A percentile compares a stretch with the other conserved stretches of the same genome.
Evolutionary conservation across 2,888 invertebrate genomes (phyloP).

Genomic region (Calameuta idolon): DNA sequence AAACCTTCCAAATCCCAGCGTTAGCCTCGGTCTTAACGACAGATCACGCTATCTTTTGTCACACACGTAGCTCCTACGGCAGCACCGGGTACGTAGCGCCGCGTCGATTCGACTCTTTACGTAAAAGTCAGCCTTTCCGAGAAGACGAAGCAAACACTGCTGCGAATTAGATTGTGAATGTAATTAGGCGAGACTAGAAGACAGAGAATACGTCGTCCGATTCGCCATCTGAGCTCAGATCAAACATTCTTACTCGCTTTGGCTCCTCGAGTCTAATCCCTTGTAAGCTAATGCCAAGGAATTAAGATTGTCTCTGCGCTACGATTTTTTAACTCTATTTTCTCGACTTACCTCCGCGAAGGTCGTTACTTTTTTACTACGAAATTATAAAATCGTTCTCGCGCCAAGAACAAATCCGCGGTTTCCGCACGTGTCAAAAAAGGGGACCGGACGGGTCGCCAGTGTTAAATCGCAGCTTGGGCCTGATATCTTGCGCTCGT

Average conservation of each 20-base stretch:
- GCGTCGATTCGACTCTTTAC: neutral
- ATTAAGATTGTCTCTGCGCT: neutral
- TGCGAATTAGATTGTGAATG: neutral
- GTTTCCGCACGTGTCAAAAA: neutral
- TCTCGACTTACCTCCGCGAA: neutral
- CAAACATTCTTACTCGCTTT: neutral
- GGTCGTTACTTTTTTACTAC: neutral
- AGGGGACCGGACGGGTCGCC: conserved; percentile 3
- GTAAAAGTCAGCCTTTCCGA: neutral
- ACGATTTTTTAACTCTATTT: neutral
- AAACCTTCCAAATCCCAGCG: conserved; percentile 65
- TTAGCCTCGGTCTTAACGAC: conserved; percentile 30
- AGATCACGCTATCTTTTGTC: conserved; percentile 10
- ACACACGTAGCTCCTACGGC: neutral
- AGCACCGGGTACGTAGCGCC: neutral
- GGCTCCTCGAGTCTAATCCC: neutral
- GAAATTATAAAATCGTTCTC: neutral
- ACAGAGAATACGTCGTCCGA: neutral
- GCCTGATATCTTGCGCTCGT: conserved; percentile 34
- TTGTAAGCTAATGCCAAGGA: neutral
- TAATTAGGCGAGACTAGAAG: neutral
- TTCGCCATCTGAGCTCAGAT: neutral
- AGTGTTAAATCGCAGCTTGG: conserved; percentile 23
- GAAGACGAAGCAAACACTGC: neutral
- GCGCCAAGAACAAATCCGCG: neutral